Base-by-base conservation (phyloP, 2,888 invertebrate species). In the Cheilosia vulpina region DNA sequence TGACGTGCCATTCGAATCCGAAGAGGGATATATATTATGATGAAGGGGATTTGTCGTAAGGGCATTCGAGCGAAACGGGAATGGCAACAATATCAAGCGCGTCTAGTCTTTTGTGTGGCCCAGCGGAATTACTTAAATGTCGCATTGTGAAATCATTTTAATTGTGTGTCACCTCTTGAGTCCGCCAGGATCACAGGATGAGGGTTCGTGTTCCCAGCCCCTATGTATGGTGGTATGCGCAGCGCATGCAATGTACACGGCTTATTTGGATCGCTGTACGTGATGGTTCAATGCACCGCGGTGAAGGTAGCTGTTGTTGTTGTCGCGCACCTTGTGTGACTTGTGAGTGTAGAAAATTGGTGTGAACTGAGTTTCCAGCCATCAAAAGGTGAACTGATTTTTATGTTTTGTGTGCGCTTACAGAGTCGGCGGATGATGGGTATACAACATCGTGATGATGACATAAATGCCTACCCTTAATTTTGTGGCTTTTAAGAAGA, bases 71-170 rank as follows among this genome's bases (percentile, higher is more conserved):
- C 57, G 60, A 57, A 81, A 58, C 50, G 57, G 45, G 65, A 38
- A 38, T 11, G 75, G 84, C 80, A 80, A 85, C 84, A 85, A 85
- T 85, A 76, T 85, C 80, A 80, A 85, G 75, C 72, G 71, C 72
- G 63, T 72, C 57, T 66, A 55, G 50, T 68, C 66, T 41, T 63
- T 81, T 85, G 71, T 76, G 76, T 68, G 72, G 72, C 72, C 77
- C 76, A 34, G 76, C 62, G 62, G 58, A 75, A 85, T 85, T 85
- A 85, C 81, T 85, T 76, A 85, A 85, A 85, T 76, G 85, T 76
- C 72, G 71, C 76, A 85, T 85, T 85, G 85, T 85, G 85, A 76
- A 85, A 81, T 81, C 81, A 77, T 77, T 85, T 81, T 81, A 85
- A 85, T 85, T 85, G 85, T 80, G 60, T 81, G 81, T 76, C 85